These are phyloP conservation scores for Trileptium ribeirensis DNA, from an alignment of 2,888 invertebrate genomes.

Conservation along the genomic window DNA sequence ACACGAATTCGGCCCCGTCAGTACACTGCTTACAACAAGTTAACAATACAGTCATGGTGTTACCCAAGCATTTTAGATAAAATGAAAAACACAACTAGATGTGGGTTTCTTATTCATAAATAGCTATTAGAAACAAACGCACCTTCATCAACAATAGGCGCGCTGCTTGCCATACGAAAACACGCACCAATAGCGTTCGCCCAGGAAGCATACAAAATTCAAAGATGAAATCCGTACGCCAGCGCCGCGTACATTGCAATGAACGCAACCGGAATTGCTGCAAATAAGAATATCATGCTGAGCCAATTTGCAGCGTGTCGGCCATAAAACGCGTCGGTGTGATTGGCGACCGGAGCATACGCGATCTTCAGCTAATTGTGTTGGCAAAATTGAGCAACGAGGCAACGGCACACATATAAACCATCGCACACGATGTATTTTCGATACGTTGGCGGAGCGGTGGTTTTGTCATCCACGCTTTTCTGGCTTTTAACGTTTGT, in stretches of 20 bases:
- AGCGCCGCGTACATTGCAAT: slow-evolving; percentile 41
- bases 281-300: slow-evolving; percentile 54
- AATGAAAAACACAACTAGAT: too few species aligned
- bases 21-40: too few species aligned
- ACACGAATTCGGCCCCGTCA: too few species aligned
- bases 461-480: too few species aligned
- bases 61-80: too few species aligned
- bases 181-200: slow-evolving; percentile 54
- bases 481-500: too few species aligned
- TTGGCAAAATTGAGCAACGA: slow-evolving; percentile 48
- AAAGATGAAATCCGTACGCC: slow-evolving; percentile 43
- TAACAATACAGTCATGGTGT: too few species aligned
- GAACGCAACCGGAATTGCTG: slow-evolving; percentile 55
- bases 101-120: too few species aligned
- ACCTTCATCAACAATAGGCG: too few species aligned
- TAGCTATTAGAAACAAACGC: too few species aligned
- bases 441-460: too few species aligned
- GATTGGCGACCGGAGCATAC: slow-evolving; percentile 56
- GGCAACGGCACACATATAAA: slow-evolving; percentile 44
- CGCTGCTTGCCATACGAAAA: slow-evolving; percentile 51
- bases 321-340: slow-evolving; percentile 53
- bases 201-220: slow-evolving; percentile 51
- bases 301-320: slow-evolving; percentile 52
- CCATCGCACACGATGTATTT: too few species aligned
- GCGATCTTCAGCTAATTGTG: slow-evolving; percentile 54